Conservation (phyloP, 2,888 invertebrate genomes). For the Ceraclea dissimilis region DNA sequence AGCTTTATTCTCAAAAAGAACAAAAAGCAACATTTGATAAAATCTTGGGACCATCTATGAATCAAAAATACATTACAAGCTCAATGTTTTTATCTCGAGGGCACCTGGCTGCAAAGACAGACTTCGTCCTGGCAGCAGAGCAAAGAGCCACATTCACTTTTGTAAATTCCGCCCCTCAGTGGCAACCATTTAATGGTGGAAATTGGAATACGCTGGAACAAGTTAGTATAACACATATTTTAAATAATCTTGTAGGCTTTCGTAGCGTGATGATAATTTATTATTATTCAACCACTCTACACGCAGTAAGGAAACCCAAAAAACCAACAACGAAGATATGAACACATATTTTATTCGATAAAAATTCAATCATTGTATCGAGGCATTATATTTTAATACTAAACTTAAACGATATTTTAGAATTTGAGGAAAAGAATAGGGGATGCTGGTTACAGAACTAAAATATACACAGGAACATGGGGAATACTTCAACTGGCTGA, state of each 20-base stretch:
- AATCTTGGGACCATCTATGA: slow-evolving; percentile 11
- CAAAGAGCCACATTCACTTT: slow-evolving; percentile 56
- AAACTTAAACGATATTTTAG: too few species aligned
- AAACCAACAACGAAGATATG: too few species aligned
- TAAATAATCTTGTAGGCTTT: slow-evolving; percentile 32
- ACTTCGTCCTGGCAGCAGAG: slow-evolving; percentile 52
- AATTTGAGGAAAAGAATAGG: slow-evolving; percentile 39
- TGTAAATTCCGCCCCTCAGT: slow-evolving; percentile 59
- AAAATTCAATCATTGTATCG: slow-evolving; percentile 22
- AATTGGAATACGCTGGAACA: slow-evolving; percentile 52
- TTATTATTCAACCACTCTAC: too few species aligned
- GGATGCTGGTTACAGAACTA: slow-evolving; percentile 35
- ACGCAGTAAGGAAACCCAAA: too few species aligned
- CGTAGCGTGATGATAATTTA: too few species aligned
- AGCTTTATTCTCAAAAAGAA: slow-evolving; percentile 15
- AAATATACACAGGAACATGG: slow-evolving; percentile 53
- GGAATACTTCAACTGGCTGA: slow-evolving; percentile 52
- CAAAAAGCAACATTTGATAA: slow-evolving; percentile 16
- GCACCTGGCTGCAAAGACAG: slow-evolving; percentile 54
- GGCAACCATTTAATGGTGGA: slow-evolving; percentile 55
- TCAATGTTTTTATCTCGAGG: slow-evolving; percentile 49
- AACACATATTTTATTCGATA: slow-evolving; percentile 34
- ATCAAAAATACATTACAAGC: slow-evolving; percentile 39
- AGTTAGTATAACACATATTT: slow-evolving; percentile 28
- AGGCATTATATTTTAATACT: background rate